Evolutionary conservation across 1,140 invertebrate species (phyloP).

Genomic region (Lucilia sericata): DNA sequence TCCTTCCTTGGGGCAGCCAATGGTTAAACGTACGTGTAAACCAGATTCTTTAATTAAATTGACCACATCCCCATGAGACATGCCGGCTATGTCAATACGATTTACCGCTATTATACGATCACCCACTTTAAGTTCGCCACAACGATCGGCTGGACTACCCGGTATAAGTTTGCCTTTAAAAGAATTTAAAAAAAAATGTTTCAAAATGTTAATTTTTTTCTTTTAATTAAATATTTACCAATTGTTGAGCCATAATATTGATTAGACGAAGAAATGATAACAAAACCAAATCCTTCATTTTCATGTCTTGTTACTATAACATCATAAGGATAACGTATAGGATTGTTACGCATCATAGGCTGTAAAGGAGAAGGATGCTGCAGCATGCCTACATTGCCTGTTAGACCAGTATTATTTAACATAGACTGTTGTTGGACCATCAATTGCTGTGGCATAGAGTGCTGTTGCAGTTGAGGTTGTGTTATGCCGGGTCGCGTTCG

Average conservation of each 20-base stretch:
- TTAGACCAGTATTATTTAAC: conserved; percentile 11
- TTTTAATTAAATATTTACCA: conserved; percentile 72
- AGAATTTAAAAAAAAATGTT: background rate
- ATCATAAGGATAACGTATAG: conserved; percentile 79
- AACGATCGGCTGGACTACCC: conserved; percentile 93
- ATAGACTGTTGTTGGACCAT: conserved; percentile 54
- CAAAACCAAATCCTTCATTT: conserved; percentile 98
- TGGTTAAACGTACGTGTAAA: conserved; percentile 89
- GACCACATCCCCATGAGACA: conserved; percentile 97
- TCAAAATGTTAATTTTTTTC: background rate
- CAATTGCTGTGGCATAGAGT: background rate
- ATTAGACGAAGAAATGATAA: conserved; percentile 97
- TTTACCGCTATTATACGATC: conserved; percentile 98
- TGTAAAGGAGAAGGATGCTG: conserved; percentile 50
- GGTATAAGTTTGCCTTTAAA: conserved; percentile 88
- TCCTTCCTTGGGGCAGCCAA: conserved; percentile 79
- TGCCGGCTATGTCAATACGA: conserved; percentile 88
- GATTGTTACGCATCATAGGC: conserved; percentile 52
- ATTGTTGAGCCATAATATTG: conserved; percentile 86
- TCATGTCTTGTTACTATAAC: conserved; percentile 90
- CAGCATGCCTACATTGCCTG: conserved; percentile 48
- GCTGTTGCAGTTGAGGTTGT: conserved; percentile 38
- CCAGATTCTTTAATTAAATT: conserved; percentile 95
- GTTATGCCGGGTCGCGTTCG: conserved; percentile 67
- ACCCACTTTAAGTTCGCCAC: conserved; percentile 89